Base-by-base conservation (phyloP, 2,888 invertebrate species). In the Mimumesa dahlbomi region DNA sequence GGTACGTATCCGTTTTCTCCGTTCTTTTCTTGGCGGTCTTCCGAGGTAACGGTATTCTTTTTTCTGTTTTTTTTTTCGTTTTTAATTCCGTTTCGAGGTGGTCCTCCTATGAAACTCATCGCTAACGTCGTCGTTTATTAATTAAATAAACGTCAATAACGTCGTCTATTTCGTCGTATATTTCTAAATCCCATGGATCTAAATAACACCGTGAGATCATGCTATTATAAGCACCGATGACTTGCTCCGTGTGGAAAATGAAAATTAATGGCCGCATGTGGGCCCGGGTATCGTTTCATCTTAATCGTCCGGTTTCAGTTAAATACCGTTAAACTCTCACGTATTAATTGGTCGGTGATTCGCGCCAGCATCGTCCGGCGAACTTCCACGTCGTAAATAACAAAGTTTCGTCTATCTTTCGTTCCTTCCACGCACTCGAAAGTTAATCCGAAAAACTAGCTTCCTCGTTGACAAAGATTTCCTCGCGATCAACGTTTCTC, bases 1-100 rank as follows among this genome's bases (percentile, higher is more conserved):
- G 83, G 85, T 85, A 85, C 78, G 85, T 83, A 85, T 82, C 63
- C 21, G 40, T 38, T 38, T 49, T 61, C 66, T 38, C 50, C 22
- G 6, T 54, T 13, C n/a, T 34, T 64, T 64, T 58, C 62, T 68
- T 63, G 54, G 45, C 65, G 13, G 22, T 45, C 19, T 14, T 59
- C 45, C 53, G 42, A 75, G 71, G 75, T 75, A 75, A 71, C 22
- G 52, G 43, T 34, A 48, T 19, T 21, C 31, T 21, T 29, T 14
- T 29, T 6, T 22, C 16, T 21, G 11, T 11, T 38, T 38, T 2
- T 18, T 59, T 46, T 59, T 46, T 14, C 5, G 14, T 5, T 5
- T 16, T 4, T 16, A 6, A 34, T 34, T 1, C n/a, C 34, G 34
- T n/a, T n/a, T n/a, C 25, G 7, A 25, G 25, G 25, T 25, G 25